Conservation (phyloP, 1,140 invertebrate species). For the Eufriesea mexicana region DNA sequence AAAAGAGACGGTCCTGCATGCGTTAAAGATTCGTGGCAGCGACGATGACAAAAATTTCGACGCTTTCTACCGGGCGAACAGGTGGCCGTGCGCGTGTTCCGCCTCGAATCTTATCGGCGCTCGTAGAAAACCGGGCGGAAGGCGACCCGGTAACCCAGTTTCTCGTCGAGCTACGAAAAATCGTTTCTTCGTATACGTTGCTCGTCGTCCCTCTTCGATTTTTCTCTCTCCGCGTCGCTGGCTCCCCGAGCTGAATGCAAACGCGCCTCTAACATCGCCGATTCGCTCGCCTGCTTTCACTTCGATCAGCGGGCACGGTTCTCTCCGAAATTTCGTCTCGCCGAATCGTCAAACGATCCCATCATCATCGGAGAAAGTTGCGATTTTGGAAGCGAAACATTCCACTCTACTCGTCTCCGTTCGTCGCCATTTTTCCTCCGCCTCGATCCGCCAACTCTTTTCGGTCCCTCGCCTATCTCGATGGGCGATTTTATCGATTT, state of each 20-base stretch:
- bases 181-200: slow-evolving; percentile 33
- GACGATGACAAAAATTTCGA: slow-evolving; percentile 71
- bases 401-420: background rate
- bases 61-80: slow-evolving; percentile 77
- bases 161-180: slow-evolving; percentile 60
- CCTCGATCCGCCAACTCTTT: too few relatives aligned
- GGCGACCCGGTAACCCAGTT: slow-evolving; percentile 67
- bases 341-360: background rate
- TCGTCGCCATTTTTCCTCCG: background rate
- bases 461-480: too few relatives aligned
- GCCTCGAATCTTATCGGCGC: slow-evolving; percentile 73
- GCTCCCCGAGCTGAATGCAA: slow-evolving; percentile 35
- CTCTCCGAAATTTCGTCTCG: background rate
- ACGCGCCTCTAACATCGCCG: slow-evolving; percentile 30
- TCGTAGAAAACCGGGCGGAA: slow-evolving; percentile 71
- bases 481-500: too few relatives aligned
- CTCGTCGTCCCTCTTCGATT: slow-evolving; percentile 29
- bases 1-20: background rate
- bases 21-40: background rate
- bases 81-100: slow-evolving; percentile 67
- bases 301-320: slow-evolving; percentile 10
- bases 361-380: slow-evolving; percentile 27
- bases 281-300: slow-evolving; percentile 53
- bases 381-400: slow-evolving; percentile 18
- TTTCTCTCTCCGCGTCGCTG: slow-evolving; percentile 34